phyloP scores from a whole-genome alignment of 1,140 invertebrate species.

The Caenorhabditis tropicalis region DNA sequence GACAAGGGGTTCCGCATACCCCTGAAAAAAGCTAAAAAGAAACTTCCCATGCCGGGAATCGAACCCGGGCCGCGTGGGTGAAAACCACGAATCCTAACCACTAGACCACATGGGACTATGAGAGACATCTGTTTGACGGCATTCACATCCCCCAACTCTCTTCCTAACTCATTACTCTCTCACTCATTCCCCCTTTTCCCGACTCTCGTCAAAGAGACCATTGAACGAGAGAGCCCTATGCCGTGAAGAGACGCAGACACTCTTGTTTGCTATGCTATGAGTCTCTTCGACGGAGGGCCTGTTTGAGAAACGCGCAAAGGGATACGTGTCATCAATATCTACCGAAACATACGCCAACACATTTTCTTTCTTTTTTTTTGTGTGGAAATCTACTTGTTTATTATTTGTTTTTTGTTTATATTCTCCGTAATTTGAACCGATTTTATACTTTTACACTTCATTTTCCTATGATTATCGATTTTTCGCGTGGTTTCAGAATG shows the following conservation, averaged over 20 bases:
- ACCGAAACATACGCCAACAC: not conserved
- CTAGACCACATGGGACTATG: constrained; percentile 46
- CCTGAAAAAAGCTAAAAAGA: not conserved
- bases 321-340: not conserved
- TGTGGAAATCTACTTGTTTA: too few species aligned
- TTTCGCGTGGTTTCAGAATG: not conserved
- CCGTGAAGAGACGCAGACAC: too few species aligned
- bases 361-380: not conserved
- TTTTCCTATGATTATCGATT: not conserved
- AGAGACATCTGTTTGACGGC: not conserved
- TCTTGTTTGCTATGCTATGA: not conserved
- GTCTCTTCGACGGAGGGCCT: not conserved
- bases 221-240: too few species aligned
- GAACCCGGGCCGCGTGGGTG: constrained; percentile 84
- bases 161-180: too few species aligned
- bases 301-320: not conserved
- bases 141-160: not conserved
- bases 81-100: constrained; percentile 84
- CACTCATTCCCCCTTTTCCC: too few species aligned
- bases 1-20: too few species aligned
- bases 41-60: constrained; percentile 82
- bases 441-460: not conserved
- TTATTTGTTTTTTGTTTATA: too few species aligned
- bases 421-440: not conserved
- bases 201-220: too few species aligned